phyloP scores from a whole-genome alignment of 92 coral and sea anemone genomes.

The Heliopora coerulea region DNA sequence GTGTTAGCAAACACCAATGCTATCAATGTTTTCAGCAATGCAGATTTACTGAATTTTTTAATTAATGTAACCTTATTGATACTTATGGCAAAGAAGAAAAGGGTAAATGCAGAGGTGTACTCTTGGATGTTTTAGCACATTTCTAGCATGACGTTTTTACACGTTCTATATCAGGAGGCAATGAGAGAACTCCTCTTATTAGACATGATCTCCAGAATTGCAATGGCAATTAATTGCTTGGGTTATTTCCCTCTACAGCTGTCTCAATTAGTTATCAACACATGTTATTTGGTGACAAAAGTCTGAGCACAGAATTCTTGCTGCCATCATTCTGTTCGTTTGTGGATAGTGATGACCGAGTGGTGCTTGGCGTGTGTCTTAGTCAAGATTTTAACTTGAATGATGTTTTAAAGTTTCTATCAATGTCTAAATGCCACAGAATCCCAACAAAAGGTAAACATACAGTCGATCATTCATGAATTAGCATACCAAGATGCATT shows the following conservation, averaged over 20 bases:
- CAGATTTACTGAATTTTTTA: neutral
- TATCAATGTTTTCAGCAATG: conserved; percentile 9
- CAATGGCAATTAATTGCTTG: conserved; percentile 60
- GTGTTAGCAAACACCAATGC: neutral
- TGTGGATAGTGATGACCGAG: conserved; percentile 45
- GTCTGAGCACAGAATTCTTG: conserved; percentile 27
- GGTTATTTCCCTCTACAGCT: conserved; percentile 47
- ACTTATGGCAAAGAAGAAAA: conserved; percentile 40
- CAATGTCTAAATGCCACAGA: conserved; percentile 46
- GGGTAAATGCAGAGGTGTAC: conserved; percentile 55
- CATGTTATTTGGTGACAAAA: conserved; percentile 57
- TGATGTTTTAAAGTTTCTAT: conserved; percentile 54
- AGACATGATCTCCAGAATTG: conserved; percentile 53
- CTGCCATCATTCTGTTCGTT: conserved; percentile 37
- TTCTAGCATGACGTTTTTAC: conserved; percentile 48
- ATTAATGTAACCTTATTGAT: conserved; percentile 32
- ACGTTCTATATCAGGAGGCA: conserved; percentile 39
- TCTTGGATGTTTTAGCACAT: conserved; percentile 45
- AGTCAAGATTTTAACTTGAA: neutral
- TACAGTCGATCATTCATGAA: conserved; percentile 46
- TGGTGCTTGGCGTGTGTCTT: conserved; percentile 28
- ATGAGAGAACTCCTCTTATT: conserved; percentile 49
- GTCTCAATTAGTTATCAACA: conserved; percentile 39
- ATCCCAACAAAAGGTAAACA: conserved; percentile 51
- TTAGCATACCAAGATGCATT: conserved; percentile 65